Evolutionary conservation across 2,113 vertebrate species (phyloP).

Genomic region (Micromys minutus): DNA sequence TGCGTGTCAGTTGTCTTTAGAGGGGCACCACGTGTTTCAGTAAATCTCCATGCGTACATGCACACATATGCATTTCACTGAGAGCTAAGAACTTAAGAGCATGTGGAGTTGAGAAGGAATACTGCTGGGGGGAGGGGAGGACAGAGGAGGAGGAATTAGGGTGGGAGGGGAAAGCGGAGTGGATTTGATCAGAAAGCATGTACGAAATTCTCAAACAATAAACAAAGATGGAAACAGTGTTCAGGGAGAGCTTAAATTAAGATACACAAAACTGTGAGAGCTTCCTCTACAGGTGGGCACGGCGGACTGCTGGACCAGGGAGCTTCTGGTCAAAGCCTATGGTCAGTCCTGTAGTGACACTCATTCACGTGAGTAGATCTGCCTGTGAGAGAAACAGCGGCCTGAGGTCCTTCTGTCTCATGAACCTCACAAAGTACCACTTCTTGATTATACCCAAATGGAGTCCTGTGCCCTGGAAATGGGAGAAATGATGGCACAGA

Average conservation of each 20-base stretch:
- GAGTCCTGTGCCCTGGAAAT: neutral
- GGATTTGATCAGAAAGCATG: neutral
- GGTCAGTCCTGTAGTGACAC: neutral
- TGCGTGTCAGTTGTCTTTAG: neutral
- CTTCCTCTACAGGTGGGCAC: fast-evolving
- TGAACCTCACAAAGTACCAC: neutral
- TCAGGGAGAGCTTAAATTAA: neutral
- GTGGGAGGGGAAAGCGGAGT: neutral
- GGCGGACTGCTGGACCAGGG: neutral
- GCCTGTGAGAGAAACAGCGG: neutral
- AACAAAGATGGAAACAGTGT: neutral
- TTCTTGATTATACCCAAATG: neutral
- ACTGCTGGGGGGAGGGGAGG: no score
- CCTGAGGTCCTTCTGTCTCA: neutral
- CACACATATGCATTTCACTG: no score
- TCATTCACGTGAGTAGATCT: neutral
- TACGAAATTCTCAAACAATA: neutral
- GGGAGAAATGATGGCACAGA: neutral
- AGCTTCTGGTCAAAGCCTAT: neutral
- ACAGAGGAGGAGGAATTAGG: neutral
- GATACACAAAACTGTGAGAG: neutral
- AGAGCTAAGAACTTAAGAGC: neutral
- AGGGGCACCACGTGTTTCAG: neutral
- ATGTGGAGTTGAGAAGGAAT: neutral
- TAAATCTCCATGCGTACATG: neutral